Evolutionary conservation across 2,888 invertebrate genomes (phyloP).

Genomic region (Deilephila porcellus): DNA sequence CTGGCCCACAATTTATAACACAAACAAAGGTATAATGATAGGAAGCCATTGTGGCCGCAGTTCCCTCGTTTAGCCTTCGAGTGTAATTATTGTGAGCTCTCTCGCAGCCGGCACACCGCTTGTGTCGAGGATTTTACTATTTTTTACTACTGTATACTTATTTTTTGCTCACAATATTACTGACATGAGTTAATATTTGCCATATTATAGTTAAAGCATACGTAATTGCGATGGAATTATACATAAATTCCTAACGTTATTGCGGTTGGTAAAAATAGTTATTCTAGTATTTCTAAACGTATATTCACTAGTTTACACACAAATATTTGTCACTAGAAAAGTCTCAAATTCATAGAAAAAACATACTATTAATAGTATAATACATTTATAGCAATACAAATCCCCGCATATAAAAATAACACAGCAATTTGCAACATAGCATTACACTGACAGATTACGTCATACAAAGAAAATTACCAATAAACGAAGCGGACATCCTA

Average conservation of each 20-base stretch:
- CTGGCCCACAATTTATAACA: constrained; percentile 43
- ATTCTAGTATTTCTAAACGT: background rate
- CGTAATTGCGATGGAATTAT: constrained; percentile 1
- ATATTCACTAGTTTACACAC: background rate
- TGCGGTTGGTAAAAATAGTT: constrained; percentile 1
- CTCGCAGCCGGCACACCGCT: constrained; percentile 44
- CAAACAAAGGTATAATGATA: constrained; percentile 57
- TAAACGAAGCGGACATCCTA: constrained; percentile 20
- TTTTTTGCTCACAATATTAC: constrained; percentile 27
- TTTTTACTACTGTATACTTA: constrained; percentile 41
- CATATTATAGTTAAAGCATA: constrained; percentile 29
- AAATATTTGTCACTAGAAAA: background rate
- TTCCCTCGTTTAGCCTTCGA: constrained; percentile 69
- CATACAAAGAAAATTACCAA: constrained; percentile 16
- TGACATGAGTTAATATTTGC: constrained; percentile 32
- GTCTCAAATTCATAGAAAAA: too few species aligned
- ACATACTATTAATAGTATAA: too few species aligned
- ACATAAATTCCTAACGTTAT: constrained; percentile 18
- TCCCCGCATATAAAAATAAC: background rate
- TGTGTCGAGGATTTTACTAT: constrained; percentile 45
- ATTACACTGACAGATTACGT: constrained; percentile 4
- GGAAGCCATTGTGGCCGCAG: constrained; percentile 61
- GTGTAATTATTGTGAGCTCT: constrained; percentile 58
- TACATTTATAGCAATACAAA: background rate
- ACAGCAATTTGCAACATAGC: background rate